These are phyloP conservation scores for Crematogaster levior DNA, from an alignment of 2,888 invertebrate species.

Conservation along the genomic window DNA sequence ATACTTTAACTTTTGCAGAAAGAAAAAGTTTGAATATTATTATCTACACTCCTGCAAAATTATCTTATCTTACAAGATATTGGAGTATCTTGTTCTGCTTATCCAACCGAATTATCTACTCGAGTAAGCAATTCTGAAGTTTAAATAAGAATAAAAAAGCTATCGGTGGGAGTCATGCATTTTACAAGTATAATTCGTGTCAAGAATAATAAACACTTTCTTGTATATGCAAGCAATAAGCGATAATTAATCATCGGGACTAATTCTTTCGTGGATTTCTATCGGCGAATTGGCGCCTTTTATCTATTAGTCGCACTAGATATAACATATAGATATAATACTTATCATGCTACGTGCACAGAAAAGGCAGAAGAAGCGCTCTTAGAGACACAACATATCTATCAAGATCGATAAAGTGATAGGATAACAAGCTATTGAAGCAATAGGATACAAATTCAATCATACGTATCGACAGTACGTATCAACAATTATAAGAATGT, in stretches of 20 bases:
- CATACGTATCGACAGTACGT: background rate
- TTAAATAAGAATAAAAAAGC: conserved; percentile 40
- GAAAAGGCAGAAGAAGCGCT: background rate
- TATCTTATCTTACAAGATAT: background rate
- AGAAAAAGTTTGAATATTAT: background rate
- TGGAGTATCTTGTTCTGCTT: background rate
- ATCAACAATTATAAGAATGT: conserved; percentile 1
- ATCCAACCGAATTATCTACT: conserved; percentile 4
- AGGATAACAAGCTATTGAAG: conserved; percentile 44
- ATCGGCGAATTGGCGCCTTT: background rate
- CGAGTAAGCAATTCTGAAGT: background rate
- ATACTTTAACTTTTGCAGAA: background rate
- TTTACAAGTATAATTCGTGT: conserved; percentile 51
- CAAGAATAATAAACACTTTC: conserved; percentile 34
- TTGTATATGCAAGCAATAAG: conserved; percentile 20
- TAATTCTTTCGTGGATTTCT: background rate
- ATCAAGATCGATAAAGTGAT: conserved; percentile 34
- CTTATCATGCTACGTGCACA: conserved; percentile 39
- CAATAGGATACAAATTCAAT: conserved; percentile 44
- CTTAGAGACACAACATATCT: background rate
- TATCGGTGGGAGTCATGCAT: conserved; percentile 44
- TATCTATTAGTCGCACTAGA: background rate
- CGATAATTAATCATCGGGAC: conserved; percentile 7
- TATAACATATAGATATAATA: too few species aligned
- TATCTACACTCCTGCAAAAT: background rate